phyloP scores from a whole-genome alignment of 2,888 invertebrate species.

The Drosophila niveifrons region DNA sequence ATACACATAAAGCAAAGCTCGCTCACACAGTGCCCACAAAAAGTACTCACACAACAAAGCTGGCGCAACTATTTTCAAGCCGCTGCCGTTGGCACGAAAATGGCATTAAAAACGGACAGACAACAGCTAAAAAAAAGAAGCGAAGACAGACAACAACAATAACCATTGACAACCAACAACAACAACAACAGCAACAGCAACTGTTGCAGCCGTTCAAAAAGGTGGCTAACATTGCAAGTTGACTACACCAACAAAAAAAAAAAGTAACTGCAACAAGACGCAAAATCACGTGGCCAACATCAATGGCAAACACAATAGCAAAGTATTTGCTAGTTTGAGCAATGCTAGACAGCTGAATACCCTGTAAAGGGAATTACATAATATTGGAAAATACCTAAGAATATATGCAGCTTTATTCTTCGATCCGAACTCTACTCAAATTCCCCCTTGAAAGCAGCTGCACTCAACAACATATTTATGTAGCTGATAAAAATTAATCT shows the following conservation, averaged over 20 bases:
- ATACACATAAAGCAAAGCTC: not conserved
- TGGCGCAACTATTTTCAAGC: conserved; percentile 31
- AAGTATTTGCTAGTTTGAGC: conserved; percentile 17
- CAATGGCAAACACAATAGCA: conserved; percentile 40
- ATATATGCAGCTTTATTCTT: too few species aligned
- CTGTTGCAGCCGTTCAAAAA: conserved; percentile 36
- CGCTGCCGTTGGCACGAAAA: conserved; percentile 67
- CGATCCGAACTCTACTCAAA: too few species aligned
- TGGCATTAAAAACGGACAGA: conserved; percentile 72
- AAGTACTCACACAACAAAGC: conserved; percentile 28
- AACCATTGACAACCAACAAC: conserved; percentile 41
- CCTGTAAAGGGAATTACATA: conserved; percentile 5
- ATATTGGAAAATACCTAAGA: too few species aligned
- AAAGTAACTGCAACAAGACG: conserved; percentile 52
- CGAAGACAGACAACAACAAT: conserved; percentile 54
- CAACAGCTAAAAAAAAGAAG: conserved; percentile 38
- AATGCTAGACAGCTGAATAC: conserved; percentile 12
- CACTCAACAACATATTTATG: not conserved
- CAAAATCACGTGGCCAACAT: conserved; percentile 71
- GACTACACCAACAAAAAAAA: conserved; percentile 13
- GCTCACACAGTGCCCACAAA: conserved; percentile 26
- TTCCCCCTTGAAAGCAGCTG: too few species aligned
- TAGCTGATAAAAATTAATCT: not conserved
- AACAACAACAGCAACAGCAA: conserved; percentile 27
- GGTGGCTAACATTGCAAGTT: conserved; percentile 53